A percentile compares a stretch with the other conserved stretches of the same genome.
Conservation (phyloP, 2,888 invertebrate genomes). For the Archips xylosteana region DNA sequence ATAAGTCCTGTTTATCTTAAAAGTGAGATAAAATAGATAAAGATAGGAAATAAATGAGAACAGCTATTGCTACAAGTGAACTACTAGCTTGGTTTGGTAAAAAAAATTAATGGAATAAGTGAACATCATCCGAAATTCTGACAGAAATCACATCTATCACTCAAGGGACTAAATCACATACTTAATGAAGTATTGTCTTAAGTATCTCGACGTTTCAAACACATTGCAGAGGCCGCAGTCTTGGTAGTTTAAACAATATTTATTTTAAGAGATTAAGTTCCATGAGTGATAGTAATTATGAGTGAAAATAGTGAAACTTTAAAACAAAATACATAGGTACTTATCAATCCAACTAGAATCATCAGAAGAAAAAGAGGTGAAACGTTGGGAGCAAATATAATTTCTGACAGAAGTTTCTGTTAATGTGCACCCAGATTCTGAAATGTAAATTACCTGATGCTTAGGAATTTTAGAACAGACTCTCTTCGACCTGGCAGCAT, state of each 20-base stretch:
- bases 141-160: background rate
- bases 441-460: constrained; percentile 86
- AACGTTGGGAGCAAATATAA: no score
- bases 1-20: constrained; percentile 21
- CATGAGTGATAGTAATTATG: no score
- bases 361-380: no score
- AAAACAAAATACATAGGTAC: no score
- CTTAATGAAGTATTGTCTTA: no score
- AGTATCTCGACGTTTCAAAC: no score
- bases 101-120: background rate
- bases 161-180: no score
- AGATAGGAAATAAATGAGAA: constrained; percentile 23
- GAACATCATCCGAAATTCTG: background rate
- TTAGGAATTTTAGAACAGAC: constrained; percentile 91
- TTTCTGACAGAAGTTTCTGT: background rate
- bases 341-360: background rate
- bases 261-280: no score
- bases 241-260: no score
- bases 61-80: background rate
- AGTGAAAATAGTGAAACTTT: no score
- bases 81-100: background rate
- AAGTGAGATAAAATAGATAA: constrained; percentile 21
- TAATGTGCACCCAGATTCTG: background rate
- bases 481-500: constrained; percentile 87
- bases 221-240: no score